A percentile compares a stretch with the other conserved stretches of the same genome.
These are phyloP conservation scores for Ophioninae sp. DNA, from an alignment of 2,888 invertebrate genomes.

Conservation along the genomic window DNA sequence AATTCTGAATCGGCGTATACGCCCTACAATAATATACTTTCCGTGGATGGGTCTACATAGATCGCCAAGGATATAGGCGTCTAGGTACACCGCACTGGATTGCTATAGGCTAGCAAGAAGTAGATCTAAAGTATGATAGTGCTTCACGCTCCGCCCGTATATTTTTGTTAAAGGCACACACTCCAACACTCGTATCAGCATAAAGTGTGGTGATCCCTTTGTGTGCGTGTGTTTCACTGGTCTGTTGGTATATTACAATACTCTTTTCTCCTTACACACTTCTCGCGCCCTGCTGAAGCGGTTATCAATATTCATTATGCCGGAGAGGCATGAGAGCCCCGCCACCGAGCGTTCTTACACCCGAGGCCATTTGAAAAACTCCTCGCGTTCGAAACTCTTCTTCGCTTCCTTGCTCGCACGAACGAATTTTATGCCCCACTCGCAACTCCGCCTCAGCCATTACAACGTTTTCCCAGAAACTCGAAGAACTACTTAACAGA, in stretches of 20 bases:
- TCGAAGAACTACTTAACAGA: constrained; percentile 15
- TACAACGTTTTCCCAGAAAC: constrained; percentile 43
- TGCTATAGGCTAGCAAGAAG: constrained; percentile 59
- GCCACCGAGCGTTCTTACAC: constrained; percentile 22
- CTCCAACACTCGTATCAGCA: neutral
- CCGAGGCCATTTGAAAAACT: constrained; percentile 53
- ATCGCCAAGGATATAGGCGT: constrained; percentile 39
- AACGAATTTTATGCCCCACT: constrained; percentile 53
- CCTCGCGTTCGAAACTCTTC: constrained; percentile 50
- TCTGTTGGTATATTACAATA: constrained; percentile 54
- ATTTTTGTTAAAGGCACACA: constrained; percentile 31
- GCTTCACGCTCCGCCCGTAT: constrained; percentile 62
- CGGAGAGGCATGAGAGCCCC: constrained; percentile 32
- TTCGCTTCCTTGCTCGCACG: constrained; percentile 43
- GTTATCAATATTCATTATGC: constrained; percentile 63
- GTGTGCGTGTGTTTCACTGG: constrained; percentile 5
- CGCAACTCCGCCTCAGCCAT: constrained; percentile 10
- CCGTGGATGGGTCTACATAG: constrained; percentile 5
- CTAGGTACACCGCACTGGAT: constrained; percentile 51
- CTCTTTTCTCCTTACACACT: constrained; percentile 54
- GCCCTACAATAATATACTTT: constrained; percentile 34
- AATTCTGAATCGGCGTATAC: constrained; percentile 14
- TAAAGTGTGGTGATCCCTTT: constrained; percentile 1
- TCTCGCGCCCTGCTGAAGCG: constrained; percentile 54
- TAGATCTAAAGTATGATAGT: constrained; percentile 61